Percentiles rank a stretch among this genome's conserved stretches.
Conservation (phyloP, 2,888 invertebrate genomes). For the Drosophila austrosaltans region DNA sequence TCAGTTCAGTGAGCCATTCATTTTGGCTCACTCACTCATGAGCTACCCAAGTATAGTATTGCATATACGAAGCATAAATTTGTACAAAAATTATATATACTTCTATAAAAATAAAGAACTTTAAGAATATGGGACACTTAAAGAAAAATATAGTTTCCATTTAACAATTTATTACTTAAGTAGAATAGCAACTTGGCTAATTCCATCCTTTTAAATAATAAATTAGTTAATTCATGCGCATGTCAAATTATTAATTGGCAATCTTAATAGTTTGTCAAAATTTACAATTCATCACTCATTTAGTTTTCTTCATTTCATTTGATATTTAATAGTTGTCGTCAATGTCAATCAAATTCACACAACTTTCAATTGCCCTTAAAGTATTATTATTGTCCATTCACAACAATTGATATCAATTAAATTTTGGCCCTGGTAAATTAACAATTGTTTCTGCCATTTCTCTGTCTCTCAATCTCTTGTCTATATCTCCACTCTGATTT, state of each 20-base stretch:
- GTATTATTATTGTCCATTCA: background rate
- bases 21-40: too few species aligned
- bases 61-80: too few species aligned
- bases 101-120: too few species aligned
- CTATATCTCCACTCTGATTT: slow-evolving; percentile 20
- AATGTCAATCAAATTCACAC: slow-evolving; percentile 11
- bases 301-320: background rate
- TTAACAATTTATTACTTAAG: too few species aligned
- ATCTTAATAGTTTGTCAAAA: background rate
- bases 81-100: too few species aligned
- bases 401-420: slow-evolving; percentile 37
- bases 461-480: background rate
- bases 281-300: background rate
- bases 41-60: too few species aligned
- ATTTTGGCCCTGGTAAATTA: slow-evolving; percentile 25
- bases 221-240: background rate
- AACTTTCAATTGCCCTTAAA: slow-evolving; percentile 9
- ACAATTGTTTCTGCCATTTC: slow-evolving; percentile 2
- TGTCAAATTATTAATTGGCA: background rate
- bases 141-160: too few species aligned
- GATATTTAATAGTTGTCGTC: background rate
- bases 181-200: too few species aligned
- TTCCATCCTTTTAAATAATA: too few species aligned
- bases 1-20: too few species aligned
- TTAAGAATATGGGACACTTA: too few species aligned